phyloP scores from a whole-genome alignment of 2,797 vertebrate species.

The Netta rufina region DNA sequence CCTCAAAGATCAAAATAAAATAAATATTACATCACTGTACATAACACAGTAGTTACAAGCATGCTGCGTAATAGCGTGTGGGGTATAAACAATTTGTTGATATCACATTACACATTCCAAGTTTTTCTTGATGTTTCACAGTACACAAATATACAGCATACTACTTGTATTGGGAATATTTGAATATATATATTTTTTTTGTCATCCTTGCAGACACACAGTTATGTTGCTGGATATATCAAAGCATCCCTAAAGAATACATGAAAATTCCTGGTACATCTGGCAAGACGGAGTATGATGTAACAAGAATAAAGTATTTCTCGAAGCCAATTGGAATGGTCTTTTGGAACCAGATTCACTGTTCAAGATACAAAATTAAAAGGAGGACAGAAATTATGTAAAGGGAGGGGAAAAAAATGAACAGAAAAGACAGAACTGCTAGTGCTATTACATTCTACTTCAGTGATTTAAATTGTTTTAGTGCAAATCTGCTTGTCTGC shows the following conservation, averaged over 20 bases:
- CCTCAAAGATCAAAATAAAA: conserved; percentile 81
- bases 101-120: background rate
- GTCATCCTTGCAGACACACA: background rate
- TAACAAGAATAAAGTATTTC: background rate
- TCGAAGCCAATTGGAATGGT: background rate
- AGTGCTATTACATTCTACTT: background rate
- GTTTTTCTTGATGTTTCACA: background rate
- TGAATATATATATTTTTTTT: background rate
- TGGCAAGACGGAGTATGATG: background rate
- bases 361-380: background rate
- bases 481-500: background rate
- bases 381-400: background rate
- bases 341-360: background rate
- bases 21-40: conserved; percentile 55
- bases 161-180: background rate
- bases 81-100: background rate
- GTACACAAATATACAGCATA: background rate
- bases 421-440: background rate
- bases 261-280: background rate
- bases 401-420: background rate
- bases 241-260: background rate
- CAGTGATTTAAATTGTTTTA: background rate
- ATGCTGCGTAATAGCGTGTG: background rate
- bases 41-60: background rate
- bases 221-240: background rate